Conservation (phyloP, 2,888 invertebrate species). For the Caenorhabditis sp. region DNA sequence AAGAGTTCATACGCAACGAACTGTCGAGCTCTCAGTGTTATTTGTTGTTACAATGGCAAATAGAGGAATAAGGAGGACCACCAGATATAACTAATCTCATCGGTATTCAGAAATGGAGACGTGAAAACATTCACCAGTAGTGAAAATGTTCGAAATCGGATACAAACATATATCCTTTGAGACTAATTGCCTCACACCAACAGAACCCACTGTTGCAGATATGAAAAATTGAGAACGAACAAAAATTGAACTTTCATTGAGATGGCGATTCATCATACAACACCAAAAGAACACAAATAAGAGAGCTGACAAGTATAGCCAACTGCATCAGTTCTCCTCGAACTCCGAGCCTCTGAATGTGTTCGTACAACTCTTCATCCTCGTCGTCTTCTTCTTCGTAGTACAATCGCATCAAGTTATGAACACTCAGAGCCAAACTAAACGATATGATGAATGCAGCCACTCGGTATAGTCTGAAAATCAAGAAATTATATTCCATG, state of each 20-base stretch:
- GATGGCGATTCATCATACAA: neutral
- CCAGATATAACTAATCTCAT: neutral
- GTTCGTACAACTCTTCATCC: neutral
- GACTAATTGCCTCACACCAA: too few species aligned
- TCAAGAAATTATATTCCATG: too few species aligned
- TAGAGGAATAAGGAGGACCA: neutral
- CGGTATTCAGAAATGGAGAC: too few species aligned
- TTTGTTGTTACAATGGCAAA: slow-evolving; percentile 23
- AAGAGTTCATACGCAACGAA: slow-evolving; percentile 20
- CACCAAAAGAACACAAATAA: neutral
- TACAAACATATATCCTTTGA: too few species aligned
- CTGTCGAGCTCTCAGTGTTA: slow-evolving; percentile 2
- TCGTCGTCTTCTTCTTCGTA: slow-evolving; percentile 31
- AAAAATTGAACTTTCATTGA: neutral
- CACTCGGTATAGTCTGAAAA: slow-evolving; percentile 17
- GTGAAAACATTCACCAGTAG: too few species aligned
- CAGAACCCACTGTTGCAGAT: too few species aligned
- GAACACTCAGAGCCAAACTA: slow-evolving; percentile 17
- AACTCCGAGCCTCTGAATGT: neutral
- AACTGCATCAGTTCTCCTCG: neutral
- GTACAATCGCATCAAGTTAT: slow-evolving; percentile 20
- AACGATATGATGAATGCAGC: slow-evolving; percentile 9
- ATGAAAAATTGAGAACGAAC: neutral
- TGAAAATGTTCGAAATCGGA: too few species aligned
- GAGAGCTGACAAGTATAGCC: neutral